Evolutionary conservation across 2,888 invertebrate genomes (phyloP), one percentile per base, ranked within the genome.

Genomic region (Embidobia sp.): DNA sequence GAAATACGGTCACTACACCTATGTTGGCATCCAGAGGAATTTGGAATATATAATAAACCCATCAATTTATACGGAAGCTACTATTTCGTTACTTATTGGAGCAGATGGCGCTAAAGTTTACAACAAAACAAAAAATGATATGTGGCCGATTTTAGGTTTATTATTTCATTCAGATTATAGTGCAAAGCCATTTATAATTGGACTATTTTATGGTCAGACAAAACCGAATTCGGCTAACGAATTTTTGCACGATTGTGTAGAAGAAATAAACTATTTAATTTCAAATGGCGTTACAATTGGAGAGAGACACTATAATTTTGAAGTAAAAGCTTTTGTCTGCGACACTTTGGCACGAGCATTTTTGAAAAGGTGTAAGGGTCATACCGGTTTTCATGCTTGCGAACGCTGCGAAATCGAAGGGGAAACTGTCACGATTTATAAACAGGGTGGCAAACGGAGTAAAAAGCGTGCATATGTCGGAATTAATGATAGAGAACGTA

Each of bases 281-380:
- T 5, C 13, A 1, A 48, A 48, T 29, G 29, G 48, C 0, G 6
- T 48, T 8, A 16, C 29, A 16, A 48, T 29, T 15, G 15, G 29
- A 29, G 16, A 29, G 29, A 29, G 15, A 1, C 5, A 46, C 27
- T 46, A 6, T 8, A 13, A 46, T 26, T 46, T 13, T 13, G 27
- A 46, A 0, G 8, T 46, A 46, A 46, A 46, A 46, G 46, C 27
- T 46, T 27, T 46, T 5, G 46, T 46, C 15, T 46, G 27, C 13
- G 46, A 46, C 15, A 27, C 46, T 6, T 7, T 46, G 7, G 46
- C 46, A 46, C 13, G 26, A 1, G 1, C 11, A 4, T 46, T 46
- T 4, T 2, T 46, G 8, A 46, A 46, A 46, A 1, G 27, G 1
- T 46, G 46, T 27, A 46, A 46, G 13, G 46, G 46, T 8, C 46